These are phyloP conservation scores for Cygnus atratus DNA, from an alignment of 2,113 vertebrate species.

Conservation along the genomic window DNA sequence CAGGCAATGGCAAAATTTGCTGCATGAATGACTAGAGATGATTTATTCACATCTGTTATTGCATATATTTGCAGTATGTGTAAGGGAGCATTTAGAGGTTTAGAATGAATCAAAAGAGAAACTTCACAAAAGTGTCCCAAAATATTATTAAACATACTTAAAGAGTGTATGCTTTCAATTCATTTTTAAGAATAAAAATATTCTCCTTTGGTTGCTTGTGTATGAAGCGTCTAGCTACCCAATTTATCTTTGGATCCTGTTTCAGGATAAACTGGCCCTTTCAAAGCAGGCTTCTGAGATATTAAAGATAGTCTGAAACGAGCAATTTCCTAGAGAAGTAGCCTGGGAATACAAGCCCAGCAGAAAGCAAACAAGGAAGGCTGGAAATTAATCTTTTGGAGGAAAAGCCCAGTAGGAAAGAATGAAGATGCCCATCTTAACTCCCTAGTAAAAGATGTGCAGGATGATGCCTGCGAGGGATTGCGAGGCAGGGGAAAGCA, in stretches of 20 bases:
- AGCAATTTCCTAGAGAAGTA: conserved; percentile 11
- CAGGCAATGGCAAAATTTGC: not conserved
- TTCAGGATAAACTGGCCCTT: not conserved
- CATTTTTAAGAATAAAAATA: not conserved
- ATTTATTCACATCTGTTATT: not conserved
- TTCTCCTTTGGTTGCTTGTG: not conserved
- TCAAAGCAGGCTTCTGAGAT: conserved; percentile 23
- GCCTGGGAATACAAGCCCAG: conserved; percentile 7
- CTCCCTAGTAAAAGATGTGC: conserved; percentile 10
- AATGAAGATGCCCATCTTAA: conserved; percentile 47
- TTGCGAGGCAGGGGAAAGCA: conserved; percentile 22
- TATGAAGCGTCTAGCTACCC: not conserved
- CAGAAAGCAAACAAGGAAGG: conserved; percentile 20
- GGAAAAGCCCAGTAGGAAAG: conserved; percentile 31
- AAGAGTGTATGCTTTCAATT: not conserved
- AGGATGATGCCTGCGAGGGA: conserved; percentile 30
- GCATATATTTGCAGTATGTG: not conserved
- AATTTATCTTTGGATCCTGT: conserved; percentile 6
- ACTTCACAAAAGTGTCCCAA: not conserved
- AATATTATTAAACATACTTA: not conserved
- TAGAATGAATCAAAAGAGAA: not conserved
- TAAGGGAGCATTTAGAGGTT: not conserved
- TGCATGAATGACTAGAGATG: not conserved
- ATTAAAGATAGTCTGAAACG: conserved; percentile 13
- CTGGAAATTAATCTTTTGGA: conserved; percentile 50